Evolutionary conservation across 2,113 vertebrate species (phyloP), one percentile per base, ranked within the genome.

Genomic region (Phrynosoma platyrhinos): DNA sequence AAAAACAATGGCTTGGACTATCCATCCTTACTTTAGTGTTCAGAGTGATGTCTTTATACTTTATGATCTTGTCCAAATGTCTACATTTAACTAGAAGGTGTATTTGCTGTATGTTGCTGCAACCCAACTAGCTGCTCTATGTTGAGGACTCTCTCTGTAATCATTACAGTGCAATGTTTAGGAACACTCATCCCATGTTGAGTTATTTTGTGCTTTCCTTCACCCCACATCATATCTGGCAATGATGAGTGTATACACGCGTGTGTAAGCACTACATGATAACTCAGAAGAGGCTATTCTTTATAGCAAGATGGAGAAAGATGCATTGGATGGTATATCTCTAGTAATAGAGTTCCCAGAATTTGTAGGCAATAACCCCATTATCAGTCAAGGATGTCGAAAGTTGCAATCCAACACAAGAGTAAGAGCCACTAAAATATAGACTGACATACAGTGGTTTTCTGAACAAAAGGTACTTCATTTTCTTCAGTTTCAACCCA

Each of bases 401-500:
- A 42, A n/a, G 30, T 10, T 20, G 81, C 81, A 82, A 23, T 42
- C 40, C 27, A 52, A 82, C 81, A 40, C 81, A 40, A 20, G 64
- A 40, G 4, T n/a, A 36, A 40, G 64, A 83, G 30, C 30, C 42
- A 32, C 27, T 83, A 42, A 72, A 20, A 58, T 85, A 71, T 40
- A 55, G 64, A 40, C 42, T 55, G 66, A 52, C 66, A 13, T 21
- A 12, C n/a, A 53, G 36, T 36, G 55, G 47, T 23, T n/a, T 14
- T 36, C 36, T n/a, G 40, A 81, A 66, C 30, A 75, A 55, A 21
- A 40, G 72, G 55, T 36, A 72, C 32, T 92, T 90, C 88, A 91
- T 90, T 66, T 86, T 91, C 88, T 89, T 92, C 90, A 91, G 92
- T 90, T 91, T 92, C 92, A 78, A 85, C 89, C 87, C 71, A 91